A percentile compares a stretch with the other conserved stretches of the same genome.
Evolutionary conservation across 2,113 vertebrate species (phyloP).

Genomic region (Microcebus lehilahytsara): DNA sequence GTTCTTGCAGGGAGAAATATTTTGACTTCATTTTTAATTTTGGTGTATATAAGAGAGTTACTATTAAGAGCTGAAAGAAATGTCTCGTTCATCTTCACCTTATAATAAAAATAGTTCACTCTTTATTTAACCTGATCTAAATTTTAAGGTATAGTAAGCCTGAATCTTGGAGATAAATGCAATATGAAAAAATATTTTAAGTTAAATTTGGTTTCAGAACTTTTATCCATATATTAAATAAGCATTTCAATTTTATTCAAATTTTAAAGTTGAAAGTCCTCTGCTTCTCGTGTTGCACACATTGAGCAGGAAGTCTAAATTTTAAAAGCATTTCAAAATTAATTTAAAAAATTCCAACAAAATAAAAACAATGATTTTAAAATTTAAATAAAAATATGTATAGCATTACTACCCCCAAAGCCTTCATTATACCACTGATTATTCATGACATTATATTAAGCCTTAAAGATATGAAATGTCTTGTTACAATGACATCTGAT

Average conservation of each 20-base stretch:
- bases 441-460: neutral
- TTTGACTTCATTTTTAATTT: neutral
- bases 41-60: neutral
- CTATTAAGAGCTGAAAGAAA: neutral
- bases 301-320: conserved; percentile 3
- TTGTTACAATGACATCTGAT: neutral
- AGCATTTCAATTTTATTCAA: neutral
- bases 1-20: neutral
- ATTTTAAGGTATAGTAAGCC: neutral
- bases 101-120: neutral
- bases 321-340: neutral
- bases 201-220: neutral
- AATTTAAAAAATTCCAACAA: conserved; percentile 13
- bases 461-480: neutral
- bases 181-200: neutral
- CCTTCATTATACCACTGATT: neutral
- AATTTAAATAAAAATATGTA: neutral
- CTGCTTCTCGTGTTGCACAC: neutral
- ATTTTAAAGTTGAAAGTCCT: conserved; percentile 6
- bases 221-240: neutral
- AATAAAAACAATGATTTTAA: neutral
- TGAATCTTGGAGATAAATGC: neutral
- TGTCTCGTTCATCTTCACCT: neutral
- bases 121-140: neutral
- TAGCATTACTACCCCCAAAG: neutral